phyloP scores from a whole-genome alignment of 2,797 vertebrate species.

The Calcarius lapponicus region DNA sequence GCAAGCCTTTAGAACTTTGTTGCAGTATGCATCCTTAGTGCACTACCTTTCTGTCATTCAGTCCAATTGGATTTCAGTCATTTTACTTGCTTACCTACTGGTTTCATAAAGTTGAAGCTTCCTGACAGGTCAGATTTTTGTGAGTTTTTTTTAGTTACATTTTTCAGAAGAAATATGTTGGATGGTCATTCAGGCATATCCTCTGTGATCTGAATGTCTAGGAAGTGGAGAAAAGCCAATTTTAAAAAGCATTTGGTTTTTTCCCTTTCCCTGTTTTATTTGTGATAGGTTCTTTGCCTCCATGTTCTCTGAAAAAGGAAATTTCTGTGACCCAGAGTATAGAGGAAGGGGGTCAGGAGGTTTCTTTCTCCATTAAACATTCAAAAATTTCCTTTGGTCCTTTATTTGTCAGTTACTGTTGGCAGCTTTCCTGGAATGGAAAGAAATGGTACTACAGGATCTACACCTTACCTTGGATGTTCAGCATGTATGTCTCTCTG shows the following conservation, averaged over 20 bases:
- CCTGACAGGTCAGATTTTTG: not conserved
- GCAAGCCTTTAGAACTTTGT: not conserved
- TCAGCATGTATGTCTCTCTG: not conserved
- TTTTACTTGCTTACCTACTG: not conserved
- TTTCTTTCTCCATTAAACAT: slow-evolving; percentile 43
- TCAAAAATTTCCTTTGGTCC: slow-evolving; percentile 14
- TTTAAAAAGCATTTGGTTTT: not conserved
- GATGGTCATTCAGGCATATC: not conserved
- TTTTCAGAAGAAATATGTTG: not conserved
- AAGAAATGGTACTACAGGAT: not conserved
- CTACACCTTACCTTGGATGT: not conserved
- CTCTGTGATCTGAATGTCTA: not conserved
- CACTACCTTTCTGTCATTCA: not conserved
- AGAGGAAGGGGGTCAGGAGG: not conserved
- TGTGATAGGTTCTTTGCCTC: not conserved
- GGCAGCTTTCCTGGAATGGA: not conserved
- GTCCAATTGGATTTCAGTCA: not conserved
- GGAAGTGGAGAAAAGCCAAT: not conserved
- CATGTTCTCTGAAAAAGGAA: not conserved
- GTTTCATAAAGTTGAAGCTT: slow-evolving; percentile 21
- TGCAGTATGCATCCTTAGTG: not conserved
- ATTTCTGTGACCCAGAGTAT: not conserved
- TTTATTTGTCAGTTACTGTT: slow-evolving; percentile 14
- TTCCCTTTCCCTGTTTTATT: not conserved
- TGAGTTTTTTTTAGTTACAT: not conserved